These are phyloP conservation scores for Neoniphon sammara DNA, from an alignment of 2,797 vertebrate species.

Conservation along the genomic window DNA sequence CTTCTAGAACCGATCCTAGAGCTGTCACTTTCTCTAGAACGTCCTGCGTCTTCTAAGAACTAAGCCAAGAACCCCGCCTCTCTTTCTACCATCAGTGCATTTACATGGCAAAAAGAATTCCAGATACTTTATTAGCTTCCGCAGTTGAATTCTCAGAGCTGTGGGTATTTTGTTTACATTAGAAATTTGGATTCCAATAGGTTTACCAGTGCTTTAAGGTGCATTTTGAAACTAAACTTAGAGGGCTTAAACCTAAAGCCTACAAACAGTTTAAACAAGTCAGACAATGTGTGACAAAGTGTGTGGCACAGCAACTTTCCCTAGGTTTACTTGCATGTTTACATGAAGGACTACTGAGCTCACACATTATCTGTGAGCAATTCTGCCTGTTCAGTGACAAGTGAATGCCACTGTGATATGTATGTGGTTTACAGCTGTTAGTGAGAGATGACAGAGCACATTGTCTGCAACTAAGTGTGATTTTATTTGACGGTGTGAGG, in stretches of 20 bases:
- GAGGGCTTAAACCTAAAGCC: background rate
- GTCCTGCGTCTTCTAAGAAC: too few species aligned
- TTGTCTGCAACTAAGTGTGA: conserved; percentile 21
- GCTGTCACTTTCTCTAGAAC: background rate
- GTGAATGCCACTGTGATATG: conserved; percentile 4
- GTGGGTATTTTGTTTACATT: conserved; percentile 51
- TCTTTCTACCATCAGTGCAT: conserved; percentile 63
- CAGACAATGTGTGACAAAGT: conserved; percentile 30
- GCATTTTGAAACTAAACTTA: background rate
- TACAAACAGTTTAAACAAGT: background rate
- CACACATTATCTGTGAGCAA: background rate
- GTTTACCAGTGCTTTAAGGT: conserved; percentile 23
- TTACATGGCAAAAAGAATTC: conserved; percentile 73
- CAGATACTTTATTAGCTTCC: conserved; percentile 16
- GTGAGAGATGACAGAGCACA: conserved; percentile 11
- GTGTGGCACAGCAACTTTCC: conserved; percentile 9
- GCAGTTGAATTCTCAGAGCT: background rate
- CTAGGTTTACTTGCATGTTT: conserved; percentile 40
- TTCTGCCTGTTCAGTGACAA: conserved; percentile 10
- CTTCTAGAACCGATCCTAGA: conserved; percentile 8
- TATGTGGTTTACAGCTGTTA: background rate
- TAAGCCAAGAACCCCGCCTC: background rate
- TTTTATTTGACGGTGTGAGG: conserved; percentile 5
- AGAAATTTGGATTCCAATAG: conserved; percentile 15
- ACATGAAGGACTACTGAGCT: conserved; percentile 42